A percentile compares a stretch with the other conserved stretches of the same genome.
Conservation (phyloP, 2,888 invertebrate genomes). For the Embidobia sp. region DNA sequence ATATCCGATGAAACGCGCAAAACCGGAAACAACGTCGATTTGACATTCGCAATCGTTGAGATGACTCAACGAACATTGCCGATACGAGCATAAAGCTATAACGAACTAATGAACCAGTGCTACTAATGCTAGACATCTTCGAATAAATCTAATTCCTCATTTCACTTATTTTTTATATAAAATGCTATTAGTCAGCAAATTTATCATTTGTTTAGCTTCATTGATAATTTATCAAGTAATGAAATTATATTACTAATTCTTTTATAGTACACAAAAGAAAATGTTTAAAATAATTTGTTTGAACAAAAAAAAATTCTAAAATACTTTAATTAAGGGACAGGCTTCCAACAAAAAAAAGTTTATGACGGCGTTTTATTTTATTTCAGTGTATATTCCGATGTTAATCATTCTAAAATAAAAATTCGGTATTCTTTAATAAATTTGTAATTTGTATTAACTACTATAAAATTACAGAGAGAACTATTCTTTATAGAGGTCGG, state of each 20-base stretch:
- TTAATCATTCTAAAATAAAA: too few species aligned
- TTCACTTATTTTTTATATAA: conserved; percentile 7
- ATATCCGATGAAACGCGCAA: conserved; percentile 55
- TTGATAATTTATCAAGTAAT: background rate
- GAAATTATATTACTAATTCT: background rate
- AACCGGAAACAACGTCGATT: conserved; percentile 50
- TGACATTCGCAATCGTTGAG: conserved; percentile 42
- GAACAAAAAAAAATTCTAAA: too few species aligned
- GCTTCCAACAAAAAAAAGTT: too few species aligned
- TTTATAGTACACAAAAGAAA: too few species aligned
- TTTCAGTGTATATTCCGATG: too few species aligned
- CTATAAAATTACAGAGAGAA: too few species aligned
- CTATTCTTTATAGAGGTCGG: too few species aligned
- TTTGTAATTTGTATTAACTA: too few species aligned
- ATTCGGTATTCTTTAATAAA: too few species aligned
- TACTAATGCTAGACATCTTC: conserved; percentile 6
- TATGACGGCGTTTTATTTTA: too few species aligned
- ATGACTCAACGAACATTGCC: conserved; percentile 29
- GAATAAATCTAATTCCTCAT: conserved; percentile 39
- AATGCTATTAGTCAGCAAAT: background rate
- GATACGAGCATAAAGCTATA: conserved; percentile 46
- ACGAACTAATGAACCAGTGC: conserved; percentile 26
- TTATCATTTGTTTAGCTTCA: background rate
- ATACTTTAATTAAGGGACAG: too few species aligned
- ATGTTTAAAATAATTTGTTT: too few species aligned